These are phyloP conservation scores for Semnornis frantzii DNA, from an alignment of 2,113 vertebrate species.

Conservation along the genomic window DNA sequence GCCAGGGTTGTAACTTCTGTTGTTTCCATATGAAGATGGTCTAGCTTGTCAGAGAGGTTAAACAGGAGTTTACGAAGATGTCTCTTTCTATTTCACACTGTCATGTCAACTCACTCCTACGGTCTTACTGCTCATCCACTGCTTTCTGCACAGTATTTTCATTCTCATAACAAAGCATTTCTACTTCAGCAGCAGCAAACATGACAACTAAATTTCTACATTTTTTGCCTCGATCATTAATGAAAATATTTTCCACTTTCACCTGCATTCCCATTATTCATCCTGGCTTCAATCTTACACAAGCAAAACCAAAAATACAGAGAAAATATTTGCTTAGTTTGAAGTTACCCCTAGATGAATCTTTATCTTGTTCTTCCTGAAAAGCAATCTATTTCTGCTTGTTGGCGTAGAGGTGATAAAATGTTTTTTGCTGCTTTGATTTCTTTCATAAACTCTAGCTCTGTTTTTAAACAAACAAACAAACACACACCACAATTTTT, in stretches of 20 bases:
- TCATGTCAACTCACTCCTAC: neutral
- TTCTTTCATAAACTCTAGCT: neutral
- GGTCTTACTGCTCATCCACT: neutral
- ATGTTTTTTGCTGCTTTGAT: neutral
- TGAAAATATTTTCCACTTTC: conserved; percentile 26
- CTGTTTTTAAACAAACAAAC: neutral
- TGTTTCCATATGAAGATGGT: neutral
- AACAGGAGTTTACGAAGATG: neutral
- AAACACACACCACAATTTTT: neutral
- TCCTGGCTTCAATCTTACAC: conserved; percentile 26
- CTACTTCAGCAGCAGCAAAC: neutral
- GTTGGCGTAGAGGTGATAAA: neutral
- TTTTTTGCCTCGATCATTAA: neutral
- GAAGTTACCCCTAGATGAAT: neutral
- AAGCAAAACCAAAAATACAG: neutral
- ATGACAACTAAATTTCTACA: conserved; percentile 6
- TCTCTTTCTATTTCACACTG: neutral
- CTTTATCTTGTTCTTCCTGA: neutral
- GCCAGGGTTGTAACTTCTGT: neutral
- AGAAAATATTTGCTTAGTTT: conserved; percentile 14
- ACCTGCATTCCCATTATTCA: conserved; percentile 46
- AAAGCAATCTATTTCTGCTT: neutral
- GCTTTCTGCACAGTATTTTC: neutral
- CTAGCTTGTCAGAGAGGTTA: neutral
- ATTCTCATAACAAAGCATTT: conserved; percentile 29